These are phyloP conservation scores for Oeneis ivallda DNA, from an alignment of 2,888 invertebrate genomes.

Conservation along the genomic window DNA sequence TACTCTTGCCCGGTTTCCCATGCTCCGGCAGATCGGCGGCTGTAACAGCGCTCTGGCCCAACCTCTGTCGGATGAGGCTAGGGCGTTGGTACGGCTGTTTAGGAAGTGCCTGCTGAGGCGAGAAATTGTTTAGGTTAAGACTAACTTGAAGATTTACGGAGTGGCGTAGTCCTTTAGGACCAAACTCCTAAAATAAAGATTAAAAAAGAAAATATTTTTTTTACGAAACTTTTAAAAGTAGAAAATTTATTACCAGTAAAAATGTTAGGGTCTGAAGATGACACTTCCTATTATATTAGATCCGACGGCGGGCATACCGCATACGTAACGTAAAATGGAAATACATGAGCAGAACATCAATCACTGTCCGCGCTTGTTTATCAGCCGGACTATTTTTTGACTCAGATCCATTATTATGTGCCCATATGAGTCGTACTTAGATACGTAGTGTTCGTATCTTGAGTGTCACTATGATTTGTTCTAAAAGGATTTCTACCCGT, in stretches of 20 bases:
- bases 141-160: no score
- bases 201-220: no score
- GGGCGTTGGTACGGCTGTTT: no score
- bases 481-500: constrained; percentile 35
- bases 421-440: constrained; percentile 7
- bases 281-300: constrained; percentile 7
- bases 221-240: neutral
- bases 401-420: constrained; percentile 29
- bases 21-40: no score
- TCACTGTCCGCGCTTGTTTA: constrained; percentile 67
- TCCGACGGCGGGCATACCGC: neutral
- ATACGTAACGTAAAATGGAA: constrained; percentile 27
- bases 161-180: no score
- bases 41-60: no score
- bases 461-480: neutral
- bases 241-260: neutral
- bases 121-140: no score
- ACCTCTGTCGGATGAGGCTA: no score
- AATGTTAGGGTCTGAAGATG: neutral
- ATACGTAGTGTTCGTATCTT: constrained; percentile 23
- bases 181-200: no score
- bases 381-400: constrained; percentile 29
- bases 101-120: no score
- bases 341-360: constrained; percentile 54
- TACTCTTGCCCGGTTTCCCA: no score